Evolutionary conservation across 2,113 vertebrate species (phyloP).

Genomic region (Nyctereutes procyonoides): DNA sequence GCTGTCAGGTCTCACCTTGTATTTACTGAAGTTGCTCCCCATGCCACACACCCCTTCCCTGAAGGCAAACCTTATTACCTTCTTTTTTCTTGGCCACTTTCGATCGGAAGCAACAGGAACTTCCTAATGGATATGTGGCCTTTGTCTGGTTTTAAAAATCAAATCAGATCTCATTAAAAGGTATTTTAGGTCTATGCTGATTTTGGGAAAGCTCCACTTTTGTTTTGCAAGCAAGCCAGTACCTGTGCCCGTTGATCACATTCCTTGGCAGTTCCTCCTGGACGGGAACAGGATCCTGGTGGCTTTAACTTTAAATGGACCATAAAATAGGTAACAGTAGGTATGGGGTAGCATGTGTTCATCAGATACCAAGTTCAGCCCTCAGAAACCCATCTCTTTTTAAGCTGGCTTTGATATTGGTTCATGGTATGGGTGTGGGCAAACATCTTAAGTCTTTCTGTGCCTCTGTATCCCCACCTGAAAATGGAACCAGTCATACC

Average conservation of each 20-base stretch:
- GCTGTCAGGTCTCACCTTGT: neutral
- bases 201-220: constrained; percentile 35
- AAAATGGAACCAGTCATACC: neutral
- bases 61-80: constrained; percentile 3
- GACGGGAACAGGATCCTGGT: neutral
- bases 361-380: neutral
- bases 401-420: neutral
- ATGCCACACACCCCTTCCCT: neutral
- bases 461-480: constrained; percentile 62
- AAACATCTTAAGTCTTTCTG: constrained; percentile 14
- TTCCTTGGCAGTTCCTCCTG: constrained; percentile 49
- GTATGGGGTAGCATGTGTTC: neutral
- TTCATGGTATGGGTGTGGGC: neutral
- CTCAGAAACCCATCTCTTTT: neutral
- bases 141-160: constrained; percentile 50
- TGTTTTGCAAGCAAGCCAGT: neutral
- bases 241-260: constrained; percentile 74
- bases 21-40: neutral
- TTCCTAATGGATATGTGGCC: constrained; percentile 41
- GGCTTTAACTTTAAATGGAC: constrained; percentile 53
- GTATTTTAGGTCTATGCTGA: neutral
- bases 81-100: constrained; percentile 8
- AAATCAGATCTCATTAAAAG: constrained; percentile 21
- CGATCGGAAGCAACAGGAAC: neutral
- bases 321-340: neutral